Percentiles rank a stretch among this genome's conserved stretches.
Conservation (phyloP, 2,888 invertebrate species). For the Pyrochroa serraticornis region DNA sequence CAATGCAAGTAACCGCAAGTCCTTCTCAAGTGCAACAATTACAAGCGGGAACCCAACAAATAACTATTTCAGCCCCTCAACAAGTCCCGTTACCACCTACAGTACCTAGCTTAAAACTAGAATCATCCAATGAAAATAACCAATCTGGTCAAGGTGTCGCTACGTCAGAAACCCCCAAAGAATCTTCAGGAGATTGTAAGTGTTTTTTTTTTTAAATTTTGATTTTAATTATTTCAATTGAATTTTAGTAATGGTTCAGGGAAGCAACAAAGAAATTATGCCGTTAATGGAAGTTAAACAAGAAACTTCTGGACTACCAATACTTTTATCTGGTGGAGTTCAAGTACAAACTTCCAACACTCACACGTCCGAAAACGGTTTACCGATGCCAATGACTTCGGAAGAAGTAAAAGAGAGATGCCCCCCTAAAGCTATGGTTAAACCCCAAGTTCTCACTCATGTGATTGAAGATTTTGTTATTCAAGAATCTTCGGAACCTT, state of each 20-base stretch:
- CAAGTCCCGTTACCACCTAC: constrained; percentile 52
- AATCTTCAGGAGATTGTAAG: constrained; percentile 1
- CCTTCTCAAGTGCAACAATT: constrained; percentile 51
- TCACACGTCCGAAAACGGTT: constrained; percentile 43
- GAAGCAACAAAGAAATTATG: no score
- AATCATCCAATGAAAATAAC: constrained; percentile 24
- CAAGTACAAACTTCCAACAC: no score
- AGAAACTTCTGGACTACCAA: background rate
- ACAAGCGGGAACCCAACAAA: constrained; percentile 41
- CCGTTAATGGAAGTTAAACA: no score
- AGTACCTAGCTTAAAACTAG: constrained; percentile 40
- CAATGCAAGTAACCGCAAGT: constrained; percentile 50
- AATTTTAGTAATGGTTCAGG: no score
- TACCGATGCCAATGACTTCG: constrained; percentile 53
- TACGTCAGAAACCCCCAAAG: background rate
- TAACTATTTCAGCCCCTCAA: constrained; percentile 49
- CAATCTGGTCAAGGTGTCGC: constrained; percentile 4
- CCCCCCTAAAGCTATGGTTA: constrained; percentile 91
- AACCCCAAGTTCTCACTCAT: constrained; percentile 93
- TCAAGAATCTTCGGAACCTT: constrained; percentile 91
- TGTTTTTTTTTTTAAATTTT: no score
- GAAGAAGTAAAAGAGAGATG: constrained; percentile 59
- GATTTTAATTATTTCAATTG: no score
- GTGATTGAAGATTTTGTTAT: constrained; percentile 97
- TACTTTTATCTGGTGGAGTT: background rate